Percentiles rank a stretch among this genome's conserved stretches.
Conservation (phyloP, 2,888 invertebrate genomes). For the Andrena trimmerana region DNA sequence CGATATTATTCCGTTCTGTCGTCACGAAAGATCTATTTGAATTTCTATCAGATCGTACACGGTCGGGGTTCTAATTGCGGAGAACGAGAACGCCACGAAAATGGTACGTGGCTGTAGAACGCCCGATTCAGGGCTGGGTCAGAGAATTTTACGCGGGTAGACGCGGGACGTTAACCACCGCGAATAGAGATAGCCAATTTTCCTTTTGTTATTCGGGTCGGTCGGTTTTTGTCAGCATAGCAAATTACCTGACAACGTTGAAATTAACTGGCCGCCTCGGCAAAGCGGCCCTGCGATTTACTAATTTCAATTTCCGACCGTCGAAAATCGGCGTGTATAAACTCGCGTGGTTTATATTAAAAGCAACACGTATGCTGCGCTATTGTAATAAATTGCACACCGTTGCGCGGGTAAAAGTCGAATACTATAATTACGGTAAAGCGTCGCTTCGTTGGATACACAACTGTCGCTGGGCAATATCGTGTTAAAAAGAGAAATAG, state of each 20-base stretch:
- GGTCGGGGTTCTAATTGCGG: slow-evolving; percentile 27
- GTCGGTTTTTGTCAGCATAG: slow-evolving; percentile 34
- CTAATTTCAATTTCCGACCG: slow-evolving; percentile 44
- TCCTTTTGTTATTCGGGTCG: slow-evolving; percentile 33
- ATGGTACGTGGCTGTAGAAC: background rate
- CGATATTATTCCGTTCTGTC: slow-evolving; percentile 22
- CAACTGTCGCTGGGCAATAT: background rate
- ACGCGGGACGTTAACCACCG: slow-evolving; percentile 16
- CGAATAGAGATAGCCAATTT: slow-evolving; percentile 26
- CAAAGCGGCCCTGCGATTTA: slow-evolving; percentile 31
- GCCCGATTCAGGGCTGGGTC: background rate
- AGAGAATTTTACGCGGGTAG: slow-evolving; percentile 16
- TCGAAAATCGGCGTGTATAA: slow-evolving; percentile 32
- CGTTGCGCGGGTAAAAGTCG: slow-evolving; percentile 11
- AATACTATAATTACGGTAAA: background rate
- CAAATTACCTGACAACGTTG: slow-evolving; percentile 34
- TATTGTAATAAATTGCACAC: slow-evolving; percentile 23
- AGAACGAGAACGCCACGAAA: slow-evolving; percentile 12
- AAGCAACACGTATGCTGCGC: background rate
- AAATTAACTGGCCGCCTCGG: slow-evolving; percentile 33
- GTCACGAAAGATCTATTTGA: slow-evolving; percentile 27
- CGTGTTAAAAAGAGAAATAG: background rate
- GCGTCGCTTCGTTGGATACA: background rate
- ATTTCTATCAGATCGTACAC: slow-evolving; percentile 25
- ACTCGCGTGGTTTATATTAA: slow-evolving; percentile 32